Evolutionary conservation across 2,113 vertebrate genomes (phyloP), one percentile per base, ranked within the genome.

Genomic region (Rhizomys pruinosus): DNA sequence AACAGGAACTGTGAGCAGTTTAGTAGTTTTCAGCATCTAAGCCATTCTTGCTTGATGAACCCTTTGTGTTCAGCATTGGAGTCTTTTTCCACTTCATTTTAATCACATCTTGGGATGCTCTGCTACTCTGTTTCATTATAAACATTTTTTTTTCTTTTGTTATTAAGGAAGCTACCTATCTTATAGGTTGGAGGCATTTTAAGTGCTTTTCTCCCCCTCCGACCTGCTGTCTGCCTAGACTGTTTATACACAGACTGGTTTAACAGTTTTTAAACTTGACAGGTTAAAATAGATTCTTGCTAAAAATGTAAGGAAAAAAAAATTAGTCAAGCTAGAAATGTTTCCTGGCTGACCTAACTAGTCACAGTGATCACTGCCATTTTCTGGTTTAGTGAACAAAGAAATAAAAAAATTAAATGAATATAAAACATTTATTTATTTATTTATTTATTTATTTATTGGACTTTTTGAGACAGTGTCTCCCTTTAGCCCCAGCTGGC

Each of bases 331-430:
- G 74, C 23, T 59, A 90, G 82, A 93, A 20, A 2, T 57, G 76
- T 86, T 85, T 93, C 27, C 74, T n/a, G 6, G n/a, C 12, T 84
- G 68, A 57, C 11, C 39, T 96, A 77, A 85, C 13, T 20, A 7
- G 52, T 87, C 76, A 69, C 55, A 42, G 20, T 82, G 2, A 2
- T n/a, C 82, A 34, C 42, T 92, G 64, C 64, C 39, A 66, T 96
- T 94, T 96, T 95, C 85, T 92, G 84, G 84, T 63, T 94, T 95
- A 82, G 57, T 92, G 90, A 94, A 88, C 37, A 80, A 79, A 23
- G n/a, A 93, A 92, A 52, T 86, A 77, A 92, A 77, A 92, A 94
- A 86, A 76, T 69, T 88, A 95, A 93, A 91, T 84, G 87, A 87
- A 88, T 59, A 23, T 78, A 90, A 93, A 94, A 82, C 32, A n/a